Evolutionary conservation across 2,888 invertebrate genomes (phyloP).

Genomic region (Mythimna ferrago): DNA sequence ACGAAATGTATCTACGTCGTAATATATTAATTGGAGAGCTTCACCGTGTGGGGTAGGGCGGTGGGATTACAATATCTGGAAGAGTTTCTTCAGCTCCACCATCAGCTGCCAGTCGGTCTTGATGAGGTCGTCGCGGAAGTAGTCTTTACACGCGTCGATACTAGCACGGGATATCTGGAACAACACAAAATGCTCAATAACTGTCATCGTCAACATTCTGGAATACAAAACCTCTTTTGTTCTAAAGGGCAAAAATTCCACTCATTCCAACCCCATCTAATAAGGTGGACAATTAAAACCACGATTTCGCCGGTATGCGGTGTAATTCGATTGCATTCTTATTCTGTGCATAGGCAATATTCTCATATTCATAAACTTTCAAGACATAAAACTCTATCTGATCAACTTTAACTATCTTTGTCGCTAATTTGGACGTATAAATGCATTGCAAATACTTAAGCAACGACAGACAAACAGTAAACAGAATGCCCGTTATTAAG

Average conservation of each 20-base stretch:
- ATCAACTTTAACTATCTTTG: constrained; percentile 6
- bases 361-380: not conserved
- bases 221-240: not conserved
- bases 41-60: constrained; percentile 62
- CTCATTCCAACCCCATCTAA: not conserved
- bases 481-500: constrained; percentile 13
- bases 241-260: not conserved
- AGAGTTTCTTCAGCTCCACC: constrained; percentile 99
- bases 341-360: not conserved
- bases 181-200: constrained; percentile 61
- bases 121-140: constrained; percentile 99
- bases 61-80: constrained; percentile 96
- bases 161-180: constrained; percentile 98
- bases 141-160: constrained; percentile 99
- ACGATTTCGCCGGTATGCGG: not conserved
- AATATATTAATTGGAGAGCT: constrained; percentile 71
- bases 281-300: not conserved
- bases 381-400: not conserved
- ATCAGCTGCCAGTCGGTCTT: constrained; percentile 99
- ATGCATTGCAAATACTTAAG: constrained; percentile 5
- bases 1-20: constrained; percentile 59
- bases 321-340: not conserved
- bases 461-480: constrained; percentile 4
- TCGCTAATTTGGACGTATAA: constrained; percentile 14
- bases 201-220: not conserved